phyloP scores from a whole-genome alignment of 2,797 vertebrate species.

The Silurus lanzhouensis region DNA sequence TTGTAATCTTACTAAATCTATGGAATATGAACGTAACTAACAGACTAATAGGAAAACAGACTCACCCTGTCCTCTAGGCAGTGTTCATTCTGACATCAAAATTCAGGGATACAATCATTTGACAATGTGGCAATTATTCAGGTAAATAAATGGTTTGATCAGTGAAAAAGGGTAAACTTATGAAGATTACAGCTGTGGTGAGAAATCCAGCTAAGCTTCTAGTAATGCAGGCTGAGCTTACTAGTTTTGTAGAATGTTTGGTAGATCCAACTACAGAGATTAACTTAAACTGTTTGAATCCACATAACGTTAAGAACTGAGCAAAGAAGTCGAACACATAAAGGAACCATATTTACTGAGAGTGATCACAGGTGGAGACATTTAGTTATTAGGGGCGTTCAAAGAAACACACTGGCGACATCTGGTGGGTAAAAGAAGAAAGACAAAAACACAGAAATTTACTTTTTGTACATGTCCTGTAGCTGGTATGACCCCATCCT shows the following conservation, averaged over 20 bases:
- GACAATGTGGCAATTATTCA: background rate
- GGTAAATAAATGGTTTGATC: background rate
- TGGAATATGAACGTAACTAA: background rate
- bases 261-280: too few relatives aligned
- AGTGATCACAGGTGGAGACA: too few relatives aligned
- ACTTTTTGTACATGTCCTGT: background rate
- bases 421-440: too few relatives aligned
- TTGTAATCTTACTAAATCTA: background rate
- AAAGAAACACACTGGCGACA: too few relatives aligned
- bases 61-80: background rate
- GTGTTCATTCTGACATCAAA: background rate
- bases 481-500: background rate
- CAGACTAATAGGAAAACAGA: background rate
- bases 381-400: too few relatives aligned
- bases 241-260: background rate
- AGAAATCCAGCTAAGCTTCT: background rate
- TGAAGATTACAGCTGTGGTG: background rate
- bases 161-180: background rate
- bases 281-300: too few relatives aligned
- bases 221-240: background rate
- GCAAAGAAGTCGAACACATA: too few relatives aligned
- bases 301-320: too few relatives aligned
- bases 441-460: background rate
- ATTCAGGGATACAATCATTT: background rate
- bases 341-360: too few relatives aligned